These are phyloP conservation scores for Gymnoscopelus microlampas DNA, from an alignment of 2,797 vertebrate genomes.

Conservation along the genomic window DNA sequence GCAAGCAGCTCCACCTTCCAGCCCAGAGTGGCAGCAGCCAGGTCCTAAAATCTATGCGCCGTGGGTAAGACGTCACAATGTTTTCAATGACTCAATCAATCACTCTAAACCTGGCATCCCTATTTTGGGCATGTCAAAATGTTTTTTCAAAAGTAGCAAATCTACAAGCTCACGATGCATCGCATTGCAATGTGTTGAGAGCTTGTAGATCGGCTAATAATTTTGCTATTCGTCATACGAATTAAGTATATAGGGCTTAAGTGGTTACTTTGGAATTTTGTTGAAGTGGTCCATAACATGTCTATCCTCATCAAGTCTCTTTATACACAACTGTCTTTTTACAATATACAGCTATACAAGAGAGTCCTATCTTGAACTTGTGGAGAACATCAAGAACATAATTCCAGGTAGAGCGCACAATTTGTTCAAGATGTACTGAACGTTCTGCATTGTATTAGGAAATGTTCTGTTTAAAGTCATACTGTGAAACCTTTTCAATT, in stretches of 20 bases:
- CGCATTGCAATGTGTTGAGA: too few species aligned
- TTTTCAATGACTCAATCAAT: neutral
- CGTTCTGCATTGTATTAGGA: too few species aligned
- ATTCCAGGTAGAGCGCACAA: slow-evolving; percentile 84
- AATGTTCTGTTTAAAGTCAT: too few species aligned
- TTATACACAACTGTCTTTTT: neutral
- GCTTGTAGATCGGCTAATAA: too few species aligned
- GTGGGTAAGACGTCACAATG: slow-evolving; percentile 82
- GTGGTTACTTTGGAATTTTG: too few species aligned
- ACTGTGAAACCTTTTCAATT: too few species aligned
- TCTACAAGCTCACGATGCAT: too few species aligned
- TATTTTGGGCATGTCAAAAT: too few species aligned
- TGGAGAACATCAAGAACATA: slow-evolving; percentile 84
- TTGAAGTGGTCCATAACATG: too few species aligned
- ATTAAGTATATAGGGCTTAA: too few species aligned
- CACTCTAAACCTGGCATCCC: neutral
- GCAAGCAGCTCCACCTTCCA: slow-evolving; percentile 97
- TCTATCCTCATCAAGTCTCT: too few species aligned
- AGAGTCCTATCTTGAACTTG: slow-evolving; percentile 91
- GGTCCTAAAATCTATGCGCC: slow-evolving; percentile 90
- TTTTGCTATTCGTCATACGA: neutral
- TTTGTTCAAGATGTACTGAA: neutral
- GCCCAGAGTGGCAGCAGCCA: slow-evolving; percentile 93
- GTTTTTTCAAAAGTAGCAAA: too few species aligned
- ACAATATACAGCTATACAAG: slow-evolving; percentile 86